A percentile compares a stretch with the other conserved stretches of the same genome.
These are phyloP conservation scores for Holotrichia oblita DNA, from an alignment of 1,140 invertebrate species.

Conservation along the genomic window DNA sequence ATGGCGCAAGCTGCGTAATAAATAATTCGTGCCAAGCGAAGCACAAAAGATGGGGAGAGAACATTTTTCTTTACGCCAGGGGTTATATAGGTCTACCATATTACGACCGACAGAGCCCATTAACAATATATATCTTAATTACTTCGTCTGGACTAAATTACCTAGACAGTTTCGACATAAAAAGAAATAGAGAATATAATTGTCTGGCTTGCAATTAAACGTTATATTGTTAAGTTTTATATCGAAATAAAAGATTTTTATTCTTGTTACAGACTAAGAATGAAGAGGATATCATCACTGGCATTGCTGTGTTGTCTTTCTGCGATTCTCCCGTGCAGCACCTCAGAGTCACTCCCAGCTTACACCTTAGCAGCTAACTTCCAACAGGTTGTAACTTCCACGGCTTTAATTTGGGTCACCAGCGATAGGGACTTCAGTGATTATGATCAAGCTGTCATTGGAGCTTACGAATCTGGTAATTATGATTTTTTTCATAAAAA, in stretches of 20 bases:
- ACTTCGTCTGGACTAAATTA: not conserved
- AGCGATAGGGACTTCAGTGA: conserved; percentile 49
- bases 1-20: not conserved
- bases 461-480: conserved; percentile 56
- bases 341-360: not conserved
- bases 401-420: conserved; percentile 60
- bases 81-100: not conserved
- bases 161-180: not conserved
- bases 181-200: not conserved
- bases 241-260: not conserved
- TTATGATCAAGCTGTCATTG: conserved; percentile 60
- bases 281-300: conserved; percentile 34
- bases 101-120: not conserved
- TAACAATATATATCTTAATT: not conserved
- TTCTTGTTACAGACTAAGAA: conserved; percentile 29
- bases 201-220: no score
- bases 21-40: conserved; percentile 2
- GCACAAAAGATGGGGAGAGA: not conserved
- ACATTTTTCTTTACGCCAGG: not conserved
- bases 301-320: conserved; percentile 9
- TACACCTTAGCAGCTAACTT: conserved; percentile 57
- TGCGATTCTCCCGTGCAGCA: not conserved
- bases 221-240: no score
- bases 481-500: no score
- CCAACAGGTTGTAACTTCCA: conserved; percentile 61